Conservation (phyloP, 1,140 invertebrate genomes). For the Brachystomella parvula region DNA sequence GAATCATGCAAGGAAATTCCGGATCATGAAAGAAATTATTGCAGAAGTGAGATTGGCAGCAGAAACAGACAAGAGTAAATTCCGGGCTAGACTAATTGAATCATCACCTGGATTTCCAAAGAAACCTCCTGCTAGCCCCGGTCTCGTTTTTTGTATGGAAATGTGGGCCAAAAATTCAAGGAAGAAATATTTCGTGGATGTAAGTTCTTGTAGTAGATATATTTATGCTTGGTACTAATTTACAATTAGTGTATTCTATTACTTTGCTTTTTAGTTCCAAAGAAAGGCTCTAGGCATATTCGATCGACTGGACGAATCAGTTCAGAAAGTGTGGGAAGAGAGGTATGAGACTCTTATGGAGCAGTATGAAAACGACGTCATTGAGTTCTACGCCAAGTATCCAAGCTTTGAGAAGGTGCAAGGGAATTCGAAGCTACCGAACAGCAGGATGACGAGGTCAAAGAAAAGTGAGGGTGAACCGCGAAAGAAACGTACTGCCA, state of each 20-base stretch:
- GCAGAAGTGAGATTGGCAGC: conserved; percentile 14
- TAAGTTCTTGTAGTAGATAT: not conserved
- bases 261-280: conserved; percentile 22
- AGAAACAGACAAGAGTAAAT: not conserved
- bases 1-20: conserved; percentile 17
- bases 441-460: not conserved
- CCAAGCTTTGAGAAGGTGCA: not conserved
- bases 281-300: not conserved
- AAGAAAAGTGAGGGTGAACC: not conserved
- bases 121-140: not conserved
- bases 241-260: not conserved
- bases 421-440: not conserved
- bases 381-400: conserved; percentile 21
- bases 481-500: not conserved
- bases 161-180: conserved; percentile 15
- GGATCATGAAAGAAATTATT: conserved; percentile 30
- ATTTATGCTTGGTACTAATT: not conserved
- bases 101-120: not conserved
- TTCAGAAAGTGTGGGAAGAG: conserved; percentile 3
- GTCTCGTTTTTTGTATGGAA: not conserved
- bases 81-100: conserved; percentile 1
- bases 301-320: not conserved
- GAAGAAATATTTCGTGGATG: not conserved
- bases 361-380: conserved; percentile 12
- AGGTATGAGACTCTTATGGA: not conserved